A percentile compares a stretch with the other conserved stretches of the same genome.
Evolutionary conservation across 1,140 invertebrate genomes (phyloP).

Genomic region (Aphidius ervi): DNA sequence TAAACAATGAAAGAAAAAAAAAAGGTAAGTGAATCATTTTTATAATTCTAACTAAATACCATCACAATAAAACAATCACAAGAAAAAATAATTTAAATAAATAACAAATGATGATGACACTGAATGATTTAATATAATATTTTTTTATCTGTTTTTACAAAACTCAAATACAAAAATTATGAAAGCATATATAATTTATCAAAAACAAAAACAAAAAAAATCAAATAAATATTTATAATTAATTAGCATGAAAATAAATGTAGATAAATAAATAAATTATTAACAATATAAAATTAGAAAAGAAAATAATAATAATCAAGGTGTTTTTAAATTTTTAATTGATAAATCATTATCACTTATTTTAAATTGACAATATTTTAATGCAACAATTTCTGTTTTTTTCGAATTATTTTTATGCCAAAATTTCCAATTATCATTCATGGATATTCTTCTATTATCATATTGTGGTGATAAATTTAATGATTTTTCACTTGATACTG

Average conservation of each 20-base stretch:
- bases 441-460: not conserved
- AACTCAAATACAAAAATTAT: too few relatives aligned
- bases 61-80: not conserved
- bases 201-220: constrained; percentile 5
- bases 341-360: constrained; percentile 11
- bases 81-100: not conserved
- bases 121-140: too few relatives aligned
- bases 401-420: constrained; percentile 23
- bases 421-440: constrained; percentile 31
- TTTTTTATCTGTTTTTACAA: too few relatives aligned
- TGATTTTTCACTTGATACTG: too few relatives aligned
- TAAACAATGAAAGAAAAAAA: not conserved
- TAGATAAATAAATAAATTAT: not conserved
- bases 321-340: constrained; percentile 10
- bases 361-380: constrained; percentile 21
- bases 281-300: not conserved
- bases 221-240: not conserved
- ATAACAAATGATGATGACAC: not conserved
- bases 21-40: not conserved
- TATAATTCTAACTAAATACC: not conserved
- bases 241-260: not conserved
- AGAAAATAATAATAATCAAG: not conserved
- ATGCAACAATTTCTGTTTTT: constrained; percentile 11
- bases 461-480: too few relatives aligned
- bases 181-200: too few relatives aligned